Conservation (phyloP, 1,140 invertebrate species). For the Maconellicoccus hirsutus region DNA sequence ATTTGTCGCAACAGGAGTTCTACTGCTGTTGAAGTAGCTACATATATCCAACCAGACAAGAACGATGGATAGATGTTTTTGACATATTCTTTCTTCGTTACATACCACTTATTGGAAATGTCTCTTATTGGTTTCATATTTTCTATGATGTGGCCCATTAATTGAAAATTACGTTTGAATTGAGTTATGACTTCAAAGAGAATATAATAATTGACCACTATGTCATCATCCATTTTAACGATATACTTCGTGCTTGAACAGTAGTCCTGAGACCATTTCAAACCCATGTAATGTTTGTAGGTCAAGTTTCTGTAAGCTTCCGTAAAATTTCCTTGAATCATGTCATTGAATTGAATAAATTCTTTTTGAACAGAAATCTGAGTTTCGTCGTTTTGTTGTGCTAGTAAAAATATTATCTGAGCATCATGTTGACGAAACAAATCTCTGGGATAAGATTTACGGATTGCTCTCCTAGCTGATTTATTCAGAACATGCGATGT, state of each 20-base stretch:
- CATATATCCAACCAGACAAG: constrained; percentile 60
- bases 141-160: constrained; percentile 27
- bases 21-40: constrained; percentile 59
- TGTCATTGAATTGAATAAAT: constrained; percentile 47
- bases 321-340: constrained; percentile 64
- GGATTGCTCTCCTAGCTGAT: neutral
- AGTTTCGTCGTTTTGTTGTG: constrained; percentile 21
- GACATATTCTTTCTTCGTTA: constrained; percentile 53
- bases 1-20: constrained; percentile 50
- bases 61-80: constrained; percentile 53
- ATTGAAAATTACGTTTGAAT: neutral
- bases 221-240: constrained; percentile 67
- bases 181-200: constrained; percentile 47
- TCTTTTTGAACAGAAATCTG: constrained; percentile 47
- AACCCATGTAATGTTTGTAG: constrained; percentile 71
- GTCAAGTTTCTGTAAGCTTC: constrained; percentile 76
- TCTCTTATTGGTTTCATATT: constrained; percentile 39
- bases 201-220: constrained; percentile 57
- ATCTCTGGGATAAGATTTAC: neutral
- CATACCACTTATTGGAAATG: constrained; percentile 65
- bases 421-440: neutral
- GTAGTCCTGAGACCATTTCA: constrained; percentile 66
- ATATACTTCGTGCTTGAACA: constrained; percentile 52
- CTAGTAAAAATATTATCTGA: neutral
- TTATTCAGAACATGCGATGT: neutral